phyloP scores from a whole-genome alignment of 2,888 invertebrate species.

The Creontiades dilutus region DNA sequence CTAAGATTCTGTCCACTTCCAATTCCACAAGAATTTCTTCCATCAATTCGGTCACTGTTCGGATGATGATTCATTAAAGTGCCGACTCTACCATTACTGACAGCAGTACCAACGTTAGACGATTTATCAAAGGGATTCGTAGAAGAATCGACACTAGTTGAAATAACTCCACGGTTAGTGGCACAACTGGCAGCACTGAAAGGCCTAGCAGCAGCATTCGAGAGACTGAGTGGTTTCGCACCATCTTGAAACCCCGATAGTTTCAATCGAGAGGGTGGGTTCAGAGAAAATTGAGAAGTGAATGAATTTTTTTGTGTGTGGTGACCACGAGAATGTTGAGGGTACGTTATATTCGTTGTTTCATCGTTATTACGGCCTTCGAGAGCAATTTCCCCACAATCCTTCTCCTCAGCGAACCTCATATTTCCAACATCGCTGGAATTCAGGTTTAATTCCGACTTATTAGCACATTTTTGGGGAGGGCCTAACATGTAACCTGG shows the following conservation, averaged over 20 bases:
- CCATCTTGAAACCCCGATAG: not conserved
- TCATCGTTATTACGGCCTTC: slow-evolving; percentile 9
- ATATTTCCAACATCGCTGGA: slow-evolving; percentile 15
- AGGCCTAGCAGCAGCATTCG: not conserved
- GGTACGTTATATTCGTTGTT: slow-evolving; percentile 20
- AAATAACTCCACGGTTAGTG: not conserved
- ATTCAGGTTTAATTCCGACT: not conserved
- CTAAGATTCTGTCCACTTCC: not conserved
- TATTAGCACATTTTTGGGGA: not conserved
- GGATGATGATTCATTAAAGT: not conserved
- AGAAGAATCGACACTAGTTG: not conserved
- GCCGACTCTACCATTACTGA: not conserved
- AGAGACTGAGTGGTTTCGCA: not conserved
- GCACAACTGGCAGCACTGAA: slow-evolving; percentile 14
- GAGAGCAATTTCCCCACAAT: not conserved
- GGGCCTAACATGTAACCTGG: not conserved
- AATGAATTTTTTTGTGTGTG: slow-evolving; percentile 18
- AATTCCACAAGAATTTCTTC: not conserved
- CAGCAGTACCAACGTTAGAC: not conserved
- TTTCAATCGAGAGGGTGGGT: not conserved
- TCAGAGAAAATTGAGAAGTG: slow-evolving; percentile 45
- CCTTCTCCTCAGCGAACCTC: not conserved
- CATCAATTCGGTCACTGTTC: not conserved
- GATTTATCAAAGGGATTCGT: not conserved
- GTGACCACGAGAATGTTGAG: not conserved